Conservation (phyloP, 1,140 invertebrate species). For the Ceratina australensis region DNA sequence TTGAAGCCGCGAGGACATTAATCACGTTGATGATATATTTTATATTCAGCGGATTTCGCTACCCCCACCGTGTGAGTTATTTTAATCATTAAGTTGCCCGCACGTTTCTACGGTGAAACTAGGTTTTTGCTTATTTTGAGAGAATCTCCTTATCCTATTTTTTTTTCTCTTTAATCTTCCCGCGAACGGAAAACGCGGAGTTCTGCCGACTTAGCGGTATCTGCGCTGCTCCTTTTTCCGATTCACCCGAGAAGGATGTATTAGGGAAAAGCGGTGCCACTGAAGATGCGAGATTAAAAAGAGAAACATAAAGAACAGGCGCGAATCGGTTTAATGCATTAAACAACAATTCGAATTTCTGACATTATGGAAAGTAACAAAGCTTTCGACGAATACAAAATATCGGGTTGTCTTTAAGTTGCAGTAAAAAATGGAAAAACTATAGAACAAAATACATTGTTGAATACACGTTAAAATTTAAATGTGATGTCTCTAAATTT, state of each 20-base stretch:
- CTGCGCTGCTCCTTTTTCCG: not conserved
- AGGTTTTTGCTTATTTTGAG: not conserved
- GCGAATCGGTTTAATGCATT: too few relatives aligned
- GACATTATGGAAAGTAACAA: too few relatives aligned
- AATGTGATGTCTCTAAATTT: too few relatives aligned
- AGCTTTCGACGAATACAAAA: too few relatives aligned
- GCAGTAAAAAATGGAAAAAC: too few relatives aligned
- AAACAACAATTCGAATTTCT: too few relatives aligned
- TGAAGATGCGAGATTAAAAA: too few relatives aligned
- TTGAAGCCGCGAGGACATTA: constrained; percentile 24
- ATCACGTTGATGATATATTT: constrained; percentile 40
- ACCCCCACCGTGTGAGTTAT: not conserved
- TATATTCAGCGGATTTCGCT: constrained; percentile 25
- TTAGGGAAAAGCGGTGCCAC: not conserved
- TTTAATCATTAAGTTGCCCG: constrained; percentile 24
- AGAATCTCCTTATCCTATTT: not conserved
- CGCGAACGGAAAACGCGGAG: not conserved
- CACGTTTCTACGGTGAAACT: not conserved
- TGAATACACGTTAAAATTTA: too few relatives aligned
- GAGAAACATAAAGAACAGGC: too few relatives aligned
- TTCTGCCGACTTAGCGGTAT: not conserved
- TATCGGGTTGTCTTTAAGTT: too few relatives aligned
- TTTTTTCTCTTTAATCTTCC: constrained; percentile 3
- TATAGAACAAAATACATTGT: too few relatives aligned
- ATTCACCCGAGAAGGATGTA: not conserved